Base-by-base conservation (phyloP, 2,113 vertebrate genomes). In the Camarhynchus parvulus region DNA sequence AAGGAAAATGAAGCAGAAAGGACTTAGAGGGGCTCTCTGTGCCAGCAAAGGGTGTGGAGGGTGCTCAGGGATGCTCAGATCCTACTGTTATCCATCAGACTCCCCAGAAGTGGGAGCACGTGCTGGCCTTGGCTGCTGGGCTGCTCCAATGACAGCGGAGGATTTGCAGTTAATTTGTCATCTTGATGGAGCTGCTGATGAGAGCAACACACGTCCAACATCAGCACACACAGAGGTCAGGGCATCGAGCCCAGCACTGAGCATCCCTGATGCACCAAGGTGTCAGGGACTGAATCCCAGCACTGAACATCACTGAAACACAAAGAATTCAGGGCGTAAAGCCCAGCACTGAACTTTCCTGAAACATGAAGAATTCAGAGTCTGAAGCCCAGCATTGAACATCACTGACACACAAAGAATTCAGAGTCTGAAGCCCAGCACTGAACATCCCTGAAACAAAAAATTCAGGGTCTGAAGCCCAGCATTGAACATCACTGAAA, bases 401-500 rank as follows among this genome's bases (percentile, higher is more conserved):
- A 84, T 1, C 25, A 11, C 5, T 0, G 8, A 13, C 25, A 37
- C 23, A 37, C 4, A 3, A 15, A 53, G 41, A 49, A 13, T 11
- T 66, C n/a, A 27, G 22, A 24, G 20, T 1, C 14, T 42, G 6
- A 59, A 78, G 25, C 21, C n/a, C 46, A 83, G 2, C n/a, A 10
- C 7, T 0, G 8, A 69, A 1, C 35, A 52, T 42, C 49, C 2
- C 0, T 37, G 23, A 33, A 8, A 55, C 31, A 35, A 4, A 7
- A 13, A 44, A 13, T 11, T 66, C n/a, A 27, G 20, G 24, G 17
- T 1, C 14, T 42, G 6, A 59, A 78, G 25, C 21, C n/a, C 46
- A 83, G 2, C n/a, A 10, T 6, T 0, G 8, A 74, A 0, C 31
- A 49, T 37, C 49, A 1, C 0, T 19, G 16, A 37, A 2, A 39